Percentiles rank a stretch among this genome's conserved stretches.
Evolutionary conservation across 2,888 invertebrate genomes (phyloP).

Genomic region (Hirtodrosophila histrioides): DNA sequence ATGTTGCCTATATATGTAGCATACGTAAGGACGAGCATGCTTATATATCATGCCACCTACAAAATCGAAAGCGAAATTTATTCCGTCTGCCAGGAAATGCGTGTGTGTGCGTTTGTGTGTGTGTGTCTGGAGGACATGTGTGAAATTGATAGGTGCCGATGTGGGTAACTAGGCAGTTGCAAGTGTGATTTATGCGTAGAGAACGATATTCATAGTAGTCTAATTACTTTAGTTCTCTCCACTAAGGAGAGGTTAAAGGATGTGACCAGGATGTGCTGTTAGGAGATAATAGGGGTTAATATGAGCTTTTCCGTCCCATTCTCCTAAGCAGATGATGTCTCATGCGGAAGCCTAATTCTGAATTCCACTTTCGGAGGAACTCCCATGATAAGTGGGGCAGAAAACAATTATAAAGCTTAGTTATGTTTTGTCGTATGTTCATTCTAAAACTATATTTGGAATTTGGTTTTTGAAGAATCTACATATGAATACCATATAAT

Average conservation of each 20-base stretch:
- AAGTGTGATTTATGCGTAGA: constrained; percentile 14
- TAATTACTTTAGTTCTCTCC: constrained; percentile 1
- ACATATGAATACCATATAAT: too few species aligned
- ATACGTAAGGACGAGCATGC: background rate
- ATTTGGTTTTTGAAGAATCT: too few species aligned
- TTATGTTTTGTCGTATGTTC: too few species aligned
- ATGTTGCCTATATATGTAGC: constrained; percentile 16
- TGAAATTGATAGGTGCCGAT: constrained; percentile 27
- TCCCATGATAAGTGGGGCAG: too few species aligned
- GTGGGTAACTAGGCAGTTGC: constrained; percentile 50
- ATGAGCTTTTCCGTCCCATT: too few species aligned
- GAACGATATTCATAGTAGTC: too few species aligned
- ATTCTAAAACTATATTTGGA: too few species aligned
- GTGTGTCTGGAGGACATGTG: constrained; percentile 13
- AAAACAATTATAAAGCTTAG: too few species aligned
- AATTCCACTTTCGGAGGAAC: too few species aligned
- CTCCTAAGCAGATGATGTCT: too few species aligned
- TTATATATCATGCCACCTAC: constrained; percentile 33
- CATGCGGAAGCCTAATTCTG: too few species aligned
- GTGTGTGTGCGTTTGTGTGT: constrained; percentile 7
- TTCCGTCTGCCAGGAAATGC: constrained; percentile 30
- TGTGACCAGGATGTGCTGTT: background rate
- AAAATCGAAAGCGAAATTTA: constrained; percentile 78
- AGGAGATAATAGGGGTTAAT: too few species aligned
- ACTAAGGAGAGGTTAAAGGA: background rate